phyloP scores from a whole-genome alignment of 2,797 vertebrate species.

The Babyrousa celebensis region DNA sequence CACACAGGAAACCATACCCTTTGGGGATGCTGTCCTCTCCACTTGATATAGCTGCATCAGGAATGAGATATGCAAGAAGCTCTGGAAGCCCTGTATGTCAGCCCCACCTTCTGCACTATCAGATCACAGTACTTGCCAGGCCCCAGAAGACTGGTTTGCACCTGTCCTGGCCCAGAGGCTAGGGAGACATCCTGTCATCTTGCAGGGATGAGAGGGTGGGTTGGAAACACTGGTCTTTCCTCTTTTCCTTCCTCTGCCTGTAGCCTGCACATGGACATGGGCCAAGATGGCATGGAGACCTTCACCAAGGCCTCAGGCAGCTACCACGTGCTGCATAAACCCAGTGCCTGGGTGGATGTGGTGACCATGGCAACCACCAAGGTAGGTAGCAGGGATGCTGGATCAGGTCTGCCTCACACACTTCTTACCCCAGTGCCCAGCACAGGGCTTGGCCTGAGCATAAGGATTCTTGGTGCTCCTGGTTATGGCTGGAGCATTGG shows the following conservation, averaged over 20 bases:
- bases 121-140: rapidly evolving
- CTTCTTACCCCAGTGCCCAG: rapidly evolving
- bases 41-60: constrained; percentile 97
- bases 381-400: too few relatives aligned
- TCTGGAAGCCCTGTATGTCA: constrained; percentile 97
- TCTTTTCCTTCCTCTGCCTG: neutral
- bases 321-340: too few relatives aligned
- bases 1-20: constrained; percentile 94
- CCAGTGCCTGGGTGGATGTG: too few relatives aligned
- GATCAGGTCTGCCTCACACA: too few relatives aligned
- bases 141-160: rapidly evolving
- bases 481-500: rapidly evolving
- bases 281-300: constrained; percentile 97
- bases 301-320: too few relatives aligned
- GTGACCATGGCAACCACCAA: too few relatives aligned
- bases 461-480: rapidly evolving
- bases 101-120: rapidly evolving
- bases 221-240: rapidly evolving
- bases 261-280: constrained; percentile 97
- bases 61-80: constrained; percentile 96
- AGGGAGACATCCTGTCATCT: too few relatives aligned
- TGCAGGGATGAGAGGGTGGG: rapidly evolving
- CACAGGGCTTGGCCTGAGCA: rapidly evolving
- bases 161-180: too few relatives aligned
- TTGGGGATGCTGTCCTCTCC: constrained; percentile 96